Conservation (phyloP, 2,888 invertebrate genomes). For the Plusia festucae region DNA sequence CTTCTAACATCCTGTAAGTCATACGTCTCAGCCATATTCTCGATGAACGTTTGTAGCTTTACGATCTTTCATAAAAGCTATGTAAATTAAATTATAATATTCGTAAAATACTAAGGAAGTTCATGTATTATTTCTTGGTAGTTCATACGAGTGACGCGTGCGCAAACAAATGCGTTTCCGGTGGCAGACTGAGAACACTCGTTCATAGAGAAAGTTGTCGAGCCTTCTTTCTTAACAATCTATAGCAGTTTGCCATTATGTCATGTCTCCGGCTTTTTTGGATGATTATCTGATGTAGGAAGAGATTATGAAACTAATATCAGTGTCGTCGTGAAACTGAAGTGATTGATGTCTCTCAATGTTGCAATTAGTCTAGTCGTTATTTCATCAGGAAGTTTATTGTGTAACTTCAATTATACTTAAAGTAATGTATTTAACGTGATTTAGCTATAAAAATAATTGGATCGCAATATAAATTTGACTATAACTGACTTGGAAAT, state of each 20-base stretch:
- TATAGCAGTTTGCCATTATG: slow-evolving; percentile 56
- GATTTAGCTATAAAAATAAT: neutral
- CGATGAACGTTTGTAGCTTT: slow-evolving; percentile 22
- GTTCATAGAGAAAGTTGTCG: slow-evolving; percentile 67
- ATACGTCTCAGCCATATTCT: slow-evolving; percentile 23
- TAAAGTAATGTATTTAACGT: slow-evolving; percentile 34
- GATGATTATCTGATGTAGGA: slow-evolving; percentile 53
- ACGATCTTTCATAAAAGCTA: slow-evolving; percentile 41
- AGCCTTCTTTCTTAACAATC: slow-evolving; percentile 64
- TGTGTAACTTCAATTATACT: slow-evolving; percentile 9
- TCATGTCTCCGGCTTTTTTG: slow-evolving; percentile 56
- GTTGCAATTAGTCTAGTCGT: slow-evolving; percentile 20
- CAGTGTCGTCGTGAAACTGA: slow-evolving; percentile 23
- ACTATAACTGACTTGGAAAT: neutral
- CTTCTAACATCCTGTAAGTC: slow-evolving; percentile 37
- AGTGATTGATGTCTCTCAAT: slow-evolving; percentile 41
- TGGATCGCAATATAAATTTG: neutral
- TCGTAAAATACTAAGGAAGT: slow-evolving; percentile 55
- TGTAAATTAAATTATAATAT: slow-evolving; percentile 40
- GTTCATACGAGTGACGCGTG: slow-evolving; percentile 53
- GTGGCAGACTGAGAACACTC: slow-evolving; percentile 40
- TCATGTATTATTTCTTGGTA: slow-evolving; percentile 60
- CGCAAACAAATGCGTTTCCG: slow-evolving; percentile 64
- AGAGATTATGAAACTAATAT: slow-evolving; percentile 56
- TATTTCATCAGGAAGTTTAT: slow-evolving; percentile 36